Evolutionary conservation across 2,888 invertebrate genomes (phyloP), one percentile per base, ranked within the genome.

Genomic region (Disparrhopalites patrizii): DNA sequence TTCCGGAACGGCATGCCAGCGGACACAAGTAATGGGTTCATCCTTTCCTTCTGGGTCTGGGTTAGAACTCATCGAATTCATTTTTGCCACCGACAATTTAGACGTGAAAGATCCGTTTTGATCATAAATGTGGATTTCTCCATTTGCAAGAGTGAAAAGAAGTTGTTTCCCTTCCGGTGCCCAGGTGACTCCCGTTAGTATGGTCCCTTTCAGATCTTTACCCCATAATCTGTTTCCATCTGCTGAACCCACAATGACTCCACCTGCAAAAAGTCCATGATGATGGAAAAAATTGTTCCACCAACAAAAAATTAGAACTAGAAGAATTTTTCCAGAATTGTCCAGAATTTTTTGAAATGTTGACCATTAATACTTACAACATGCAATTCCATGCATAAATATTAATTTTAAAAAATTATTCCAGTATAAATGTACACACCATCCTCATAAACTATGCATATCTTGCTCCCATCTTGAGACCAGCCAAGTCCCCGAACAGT

Each of bases 141-240:
- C 96, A 81, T 86, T 93, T 62, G 86, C 84, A 64, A 95, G 81
- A 38, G 94, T 94, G 81, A 99, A 96, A 1, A 99, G 81, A 13
- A 99, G 81, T 51, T 93, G 82, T 70, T 90, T 87, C 61, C 92
- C 91, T 79, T 97, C 95, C 0, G 97, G 96, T 13, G 97, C 95
- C 98, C 98, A 99, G 80, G 94, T 94, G 0, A 97, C 94, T 18
- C 88, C 88, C 27, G 87, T 85, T 23, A 97, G 80, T 25, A 87
- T 86, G 0, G 89, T 85, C 18, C 89, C 89, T 80, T 95, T 94
- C 25, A 99, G 82, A 77, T 99, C 98, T 80, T 96, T 98, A 3
- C 96, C 96, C 96, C 98, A 99, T 36, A 99, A 91, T 69, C 98
- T 85, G 77, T 95, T 97, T 0, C 99, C 99, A 81, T 98, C 98